These are phyloP conservation scores for Hydroisotoma schaefferi DNA, from an alignment of 2,888 invertebrate genomes.

Conservation along the genomic window DNA sequence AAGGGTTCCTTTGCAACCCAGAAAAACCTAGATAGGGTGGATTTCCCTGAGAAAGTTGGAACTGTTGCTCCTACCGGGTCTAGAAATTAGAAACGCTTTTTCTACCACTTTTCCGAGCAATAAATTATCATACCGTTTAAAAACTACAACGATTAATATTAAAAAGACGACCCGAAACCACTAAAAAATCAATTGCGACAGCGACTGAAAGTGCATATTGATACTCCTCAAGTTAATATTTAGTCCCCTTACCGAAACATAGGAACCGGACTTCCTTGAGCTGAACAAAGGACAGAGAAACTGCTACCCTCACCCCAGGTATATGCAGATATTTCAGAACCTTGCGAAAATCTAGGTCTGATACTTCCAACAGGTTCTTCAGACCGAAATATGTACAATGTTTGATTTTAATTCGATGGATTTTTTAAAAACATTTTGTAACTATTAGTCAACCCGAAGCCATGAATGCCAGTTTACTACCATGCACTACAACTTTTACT, in stretches of 20 bases:
- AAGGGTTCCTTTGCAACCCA: constrained; percentile 32
- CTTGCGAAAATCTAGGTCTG: constrained; percentile 48
- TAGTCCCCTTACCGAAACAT: constrained; percentile 45
- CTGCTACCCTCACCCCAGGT: constrained; percentile 40
- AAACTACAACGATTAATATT: neutral
- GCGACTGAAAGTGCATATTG: too few species aligned
- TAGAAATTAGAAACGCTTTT: constrained; percentile 18
- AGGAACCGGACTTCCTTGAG: constrained; percentile 48
- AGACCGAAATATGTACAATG: constrained; percentile 1
- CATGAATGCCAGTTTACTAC: too few species aligned
- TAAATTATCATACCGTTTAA: neutral
- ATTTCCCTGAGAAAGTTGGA: constrained; percentile 47
- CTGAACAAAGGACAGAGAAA: constrained; percentile 44
- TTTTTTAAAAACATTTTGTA: constrained; percentile 5
- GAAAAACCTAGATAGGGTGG: constrained; percentile 38
- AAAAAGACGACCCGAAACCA: neutral
- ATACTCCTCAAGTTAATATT: too few species aligned
- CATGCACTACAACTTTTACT: too few species aligned
- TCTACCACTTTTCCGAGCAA: neutral
- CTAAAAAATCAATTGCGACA: neutral
- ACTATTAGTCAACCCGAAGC: constrained; percentile 17
- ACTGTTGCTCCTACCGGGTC: constrained; percentile 48
- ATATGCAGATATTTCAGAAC: constrained; percentile 47
- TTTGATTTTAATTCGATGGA: neutral
- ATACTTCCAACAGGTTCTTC: constrained; percentile 49